These are phyloP conservation scores for Drosophila rufa DNA, from an alignment of 1,140 invertebrate genomes.

Conservation along the genomic window DNA sequence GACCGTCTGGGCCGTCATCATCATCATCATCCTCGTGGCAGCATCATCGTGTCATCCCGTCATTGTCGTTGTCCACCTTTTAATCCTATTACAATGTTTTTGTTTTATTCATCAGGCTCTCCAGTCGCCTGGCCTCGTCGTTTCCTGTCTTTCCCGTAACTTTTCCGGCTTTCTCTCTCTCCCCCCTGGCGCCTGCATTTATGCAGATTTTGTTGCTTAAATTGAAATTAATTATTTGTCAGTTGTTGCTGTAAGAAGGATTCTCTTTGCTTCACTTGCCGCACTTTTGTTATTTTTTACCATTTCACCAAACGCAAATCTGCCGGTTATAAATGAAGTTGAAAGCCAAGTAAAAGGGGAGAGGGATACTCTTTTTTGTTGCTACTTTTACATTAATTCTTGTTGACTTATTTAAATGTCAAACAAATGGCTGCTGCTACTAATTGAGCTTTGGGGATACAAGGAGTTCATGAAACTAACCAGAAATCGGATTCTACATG, in stretches of 20 bases:
- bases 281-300: conserved; percentile 22
- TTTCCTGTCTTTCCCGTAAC: conserved; percentile 33
- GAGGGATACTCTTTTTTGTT: conserved; percentile 15
- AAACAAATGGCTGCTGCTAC: conserved; percentile 51
- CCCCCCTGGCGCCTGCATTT: conserved; percentile 49
- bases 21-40: conserved; percentile 29
- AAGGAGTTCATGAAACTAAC: background rate
- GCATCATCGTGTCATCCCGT: conserved; percentile 51
- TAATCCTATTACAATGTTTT: conserved; percentile 82
- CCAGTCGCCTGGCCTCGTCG: conserved; percentile 5
- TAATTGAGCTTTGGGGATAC: conserved; percentile 11
- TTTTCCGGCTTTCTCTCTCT: conserved; percentile 22
- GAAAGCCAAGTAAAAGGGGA: background rate
- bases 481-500: background rate
- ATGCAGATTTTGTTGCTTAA: conserved; percentile 81
- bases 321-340: conserved; percentile 67
- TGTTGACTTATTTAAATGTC: conserved; percentile 65
- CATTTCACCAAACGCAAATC: conserved; percentile 22
- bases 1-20: conserved; percentile 28
- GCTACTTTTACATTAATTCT: conserved; percentile 57
- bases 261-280: conserved; percentile 8
- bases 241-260: conserved; percentile 61
- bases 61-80: conserved; percentile 74
- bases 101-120: conserved; percentile 78
- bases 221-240: conserved; percentile 83